Conservation (phyloP, 2,113 vertebrate species). For the Chlorocebus sabaeus region DNA sequence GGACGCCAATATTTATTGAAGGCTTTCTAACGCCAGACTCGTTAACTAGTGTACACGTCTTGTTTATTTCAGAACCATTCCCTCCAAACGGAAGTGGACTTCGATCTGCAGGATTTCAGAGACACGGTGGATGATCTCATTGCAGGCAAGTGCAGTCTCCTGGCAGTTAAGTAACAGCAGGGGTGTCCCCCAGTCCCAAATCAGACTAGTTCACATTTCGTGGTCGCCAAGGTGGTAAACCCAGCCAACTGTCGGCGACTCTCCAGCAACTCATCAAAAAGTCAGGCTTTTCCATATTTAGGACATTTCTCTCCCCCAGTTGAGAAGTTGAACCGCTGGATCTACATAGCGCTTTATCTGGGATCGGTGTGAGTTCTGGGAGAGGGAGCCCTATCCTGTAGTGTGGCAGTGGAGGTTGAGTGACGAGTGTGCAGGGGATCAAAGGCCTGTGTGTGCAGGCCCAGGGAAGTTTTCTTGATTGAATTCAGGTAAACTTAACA, state of each 20-base stretch:
- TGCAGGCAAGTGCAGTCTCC: conserved; percentile 84
- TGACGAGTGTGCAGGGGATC: neutral
- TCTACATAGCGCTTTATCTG: neutral
- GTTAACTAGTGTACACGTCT: neutral
- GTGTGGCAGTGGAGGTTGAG: neutral
- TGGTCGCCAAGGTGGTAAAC: neutral
- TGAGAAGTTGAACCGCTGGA: neutral
- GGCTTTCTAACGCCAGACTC: neutral
- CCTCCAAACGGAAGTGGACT: conserved; percentile 75
- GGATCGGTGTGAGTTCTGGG: neutral
- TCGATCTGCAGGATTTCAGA: conserved; percentile 87
- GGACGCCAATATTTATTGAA: neutral
- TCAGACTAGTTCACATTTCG: neutral
- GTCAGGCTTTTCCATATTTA: neutral
- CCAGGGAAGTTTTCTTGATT: neutral
- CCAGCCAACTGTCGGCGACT: neutral
- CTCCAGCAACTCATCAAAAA: neutral
- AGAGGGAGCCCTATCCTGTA: neutral
- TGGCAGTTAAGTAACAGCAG: neutral
- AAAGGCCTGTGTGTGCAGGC: neutral
- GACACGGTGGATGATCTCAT: conserved; percentile 86
- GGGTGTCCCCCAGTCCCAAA: neutral
- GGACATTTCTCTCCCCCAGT: no score
- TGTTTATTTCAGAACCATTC: conserved; percentile 75
- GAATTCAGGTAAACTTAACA: neutral